Evolutionary conservation across 2,113 vertebrate species (phyloP).

Genomic region (Bufo gargarizans): DNA sequence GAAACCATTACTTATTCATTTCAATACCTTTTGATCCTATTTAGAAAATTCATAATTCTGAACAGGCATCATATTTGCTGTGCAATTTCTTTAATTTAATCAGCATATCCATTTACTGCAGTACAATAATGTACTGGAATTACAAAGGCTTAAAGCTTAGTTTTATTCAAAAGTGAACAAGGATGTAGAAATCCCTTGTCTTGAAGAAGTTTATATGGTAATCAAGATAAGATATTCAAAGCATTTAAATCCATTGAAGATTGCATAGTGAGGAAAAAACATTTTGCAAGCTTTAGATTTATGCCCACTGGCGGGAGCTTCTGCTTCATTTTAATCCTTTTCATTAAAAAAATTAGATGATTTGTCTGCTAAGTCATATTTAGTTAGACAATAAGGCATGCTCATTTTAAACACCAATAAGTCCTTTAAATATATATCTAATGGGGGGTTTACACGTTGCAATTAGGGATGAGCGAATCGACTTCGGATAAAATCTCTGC

Average conservation of each 20-base stretch:
- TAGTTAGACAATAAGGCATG: background rate
- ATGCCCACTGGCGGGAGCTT: background rate
- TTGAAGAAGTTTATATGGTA: conserved; percentile 1
- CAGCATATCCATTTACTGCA: background rate
- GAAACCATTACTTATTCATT: conserved; percentile 24
- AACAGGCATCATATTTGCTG: background rate
- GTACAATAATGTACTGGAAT: conserved; percentile 8
- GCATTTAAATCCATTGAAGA: background rate
- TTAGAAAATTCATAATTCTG: background rate
- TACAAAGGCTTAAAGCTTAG: background rate
- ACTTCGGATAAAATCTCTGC: too few species aligned
- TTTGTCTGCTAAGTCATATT: background rate
- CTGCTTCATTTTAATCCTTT: background rate
- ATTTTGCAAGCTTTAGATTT: background rate
- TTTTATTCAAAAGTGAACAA: background rate
- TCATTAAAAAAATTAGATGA: background rate
- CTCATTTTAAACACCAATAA: background rate
- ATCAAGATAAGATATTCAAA: conserved; percentile 25
- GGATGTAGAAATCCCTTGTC: conserved; percentile 3
- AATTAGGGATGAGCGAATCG: too few species aligned
- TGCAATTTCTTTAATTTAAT: conserved; percentile 8
- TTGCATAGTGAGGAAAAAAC: background rate
- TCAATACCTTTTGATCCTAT: background rate
- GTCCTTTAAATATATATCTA: background rate
- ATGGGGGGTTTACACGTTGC: too few species aligned